A percentile compares a stretch with the other conserved stretches of the same genome.
These are phyloP conservation scores for Ornithoptera alexandrae DNA, from an alignment of 2,888 invertebrate genomes.

Conservation along the genomic window DNA sequence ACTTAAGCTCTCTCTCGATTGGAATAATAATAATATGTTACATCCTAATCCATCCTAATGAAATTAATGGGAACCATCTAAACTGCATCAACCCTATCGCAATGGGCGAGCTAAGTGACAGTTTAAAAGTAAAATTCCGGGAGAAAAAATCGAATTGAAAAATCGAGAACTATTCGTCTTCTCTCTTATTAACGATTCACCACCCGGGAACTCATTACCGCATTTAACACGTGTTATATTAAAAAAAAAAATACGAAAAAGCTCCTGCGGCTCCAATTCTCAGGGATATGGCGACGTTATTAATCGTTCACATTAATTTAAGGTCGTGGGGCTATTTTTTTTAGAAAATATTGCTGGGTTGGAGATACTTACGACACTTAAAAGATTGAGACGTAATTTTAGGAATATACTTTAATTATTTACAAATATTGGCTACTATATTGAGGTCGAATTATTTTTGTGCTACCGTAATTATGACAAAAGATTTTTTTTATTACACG, in stretches of 20 bases:
- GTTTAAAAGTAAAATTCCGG: constrained; percentile 33
- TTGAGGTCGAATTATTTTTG: no score
- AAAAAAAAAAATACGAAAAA: constrained; percentile 34
- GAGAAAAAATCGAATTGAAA: constrained; percentile 31
- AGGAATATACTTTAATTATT: neutral
- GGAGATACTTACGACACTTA: neutral
- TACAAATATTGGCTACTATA: neutral
- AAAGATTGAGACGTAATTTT: neutral
- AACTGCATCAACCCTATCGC: constrained; percentile 26
- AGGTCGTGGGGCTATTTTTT: constrained; percentile 35
- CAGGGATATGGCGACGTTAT: constrained; percentile 45
- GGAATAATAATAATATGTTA: no score
- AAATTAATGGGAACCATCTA: constrained; percentile 25
- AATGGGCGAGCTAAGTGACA: constrained; percentile 23
- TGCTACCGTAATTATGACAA: no score
- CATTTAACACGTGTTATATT: constrained; percentile 58
- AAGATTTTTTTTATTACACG: no score
- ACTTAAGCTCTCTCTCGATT: no score
- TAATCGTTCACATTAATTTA: constrained; percentile 53
- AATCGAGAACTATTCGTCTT: constrained; percentile 52
- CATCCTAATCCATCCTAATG: constrained; percentile 1
- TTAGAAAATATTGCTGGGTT: constrained; percentile 26
- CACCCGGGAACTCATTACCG: constrained; percentile 59
- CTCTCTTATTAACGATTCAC: constrained; percentile 58
- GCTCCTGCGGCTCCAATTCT: constrained; percentile 42